Evolutionary conservation across 2,888 invertebrate genomes (phyloP), one percentile per base, ranked within the genome.

Genomic region (Frankliniella fusca): DNA sequence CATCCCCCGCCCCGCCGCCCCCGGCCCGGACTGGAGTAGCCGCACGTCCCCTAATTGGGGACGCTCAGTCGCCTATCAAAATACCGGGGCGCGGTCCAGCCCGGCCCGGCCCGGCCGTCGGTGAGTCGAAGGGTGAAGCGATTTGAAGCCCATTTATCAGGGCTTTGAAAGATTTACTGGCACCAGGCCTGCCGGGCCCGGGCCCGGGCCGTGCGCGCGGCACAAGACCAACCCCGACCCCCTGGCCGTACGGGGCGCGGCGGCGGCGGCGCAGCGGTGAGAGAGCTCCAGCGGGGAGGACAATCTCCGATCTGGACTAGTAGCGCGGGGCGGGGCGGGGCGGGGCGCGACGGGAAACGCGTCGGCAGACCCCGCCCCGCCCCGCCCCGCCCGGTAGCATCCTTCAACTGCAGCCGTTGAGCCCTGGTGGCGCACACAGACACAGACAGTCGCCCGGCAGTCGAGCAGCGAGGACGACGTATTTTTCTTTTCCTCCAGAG

Each of bases 291-390:
- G 70, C n/a, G 70, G 54, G 15, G 2, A 65, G 20, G 27, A 76
- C 70, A 76, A 76, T 76, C 70, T 76, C 70, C 11, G 23, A 76
- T 76, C 70, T 76, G 23, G 70, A 61, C 61, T 61, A 61, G 38
- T 38, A 2, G 38, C 3, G 38, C 38, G 38, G 38, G 38, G 38
- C 38, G 38, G 38, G 38, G n/a, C n/a, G n/a, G n/a, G n/a, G n/a
- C n/a, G n/a, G n/a, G n/a, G n/a, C n/a, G n/a, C n/a, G n/a, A 15
- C 11, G 54, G 11, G 15, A 54, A 54, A 54, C 15, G 15, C 54
- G 5, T 12, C 54, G 20, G 15, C 20, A 1, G 3, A 5, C 38
- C 38, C 38, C 38, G 38, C 38, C 38, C 54, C 54, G 54, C 54
- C 54, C 54, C 54, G 54, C 54, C 54, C 54, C 15, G 54, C 54